A percentile compares a stretch with the other conserved stretches of the same genome.
These are phyloP conservation scores for Ranitomeya imitator DNA, from an alignment of 2,113 vertebrate species.

Conservation along the genomic window DNA sequence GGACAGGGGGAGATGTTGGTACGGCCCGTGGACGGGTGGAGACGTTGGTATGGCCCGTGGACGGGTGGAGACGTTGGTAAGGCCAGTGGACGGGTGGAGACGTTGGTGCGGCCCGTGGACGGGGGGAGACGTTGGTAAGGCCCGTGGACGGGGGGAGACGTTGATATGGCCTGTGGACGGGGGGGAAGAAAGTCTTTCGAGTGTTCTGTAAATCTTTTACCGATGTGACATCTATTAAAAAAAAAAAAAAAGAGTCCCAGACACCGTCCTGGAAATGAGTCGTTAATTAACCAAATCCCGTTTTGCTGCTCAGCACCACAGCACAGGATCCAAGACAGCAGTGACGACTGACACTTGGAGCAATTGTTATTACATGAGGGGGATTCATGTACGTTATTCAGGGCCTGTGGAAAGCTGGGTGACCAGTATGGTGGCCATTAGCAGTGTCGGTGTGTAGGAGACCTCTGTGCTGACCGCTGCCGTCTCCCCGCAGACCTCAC, in stretches of 20 bases:
- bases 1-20: too few species aligned
- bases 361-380: too few species aligned
- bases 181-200: background rate
- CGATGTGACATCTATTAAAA: background rate
- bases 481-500: slow-evolving; percentile 83
- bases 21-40: too few species aligned
- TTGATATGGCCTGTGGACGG: too few species aligned
- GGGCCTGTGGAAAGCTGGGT: background rate
- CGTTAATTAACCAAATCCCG: background rate
- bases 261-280: background rate
- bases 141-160: too few species aligned
- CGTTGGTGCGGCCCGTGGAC: too few species aligned
- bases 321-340: background rate
- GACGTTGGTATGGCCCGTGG: too few species aligned
- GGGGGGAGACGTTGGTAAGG: too few species aligned
- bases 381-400: background rate
- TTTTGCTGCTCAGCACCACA: too few species aligned
- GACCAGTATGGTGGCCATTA: background rate
- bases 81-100: too few species aligned
- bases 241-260: background rate
- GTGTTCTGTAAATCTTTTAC: background rate
- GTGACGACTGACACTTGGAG: background rate
- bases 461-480: background rate
- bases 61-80: too few species aligned
- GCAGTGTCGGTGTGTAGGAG: background rate